Evolutionary conservation across 1,140 invertebrate species (phyloP).

Genomic region (Microplitis demolitor): DNA sequence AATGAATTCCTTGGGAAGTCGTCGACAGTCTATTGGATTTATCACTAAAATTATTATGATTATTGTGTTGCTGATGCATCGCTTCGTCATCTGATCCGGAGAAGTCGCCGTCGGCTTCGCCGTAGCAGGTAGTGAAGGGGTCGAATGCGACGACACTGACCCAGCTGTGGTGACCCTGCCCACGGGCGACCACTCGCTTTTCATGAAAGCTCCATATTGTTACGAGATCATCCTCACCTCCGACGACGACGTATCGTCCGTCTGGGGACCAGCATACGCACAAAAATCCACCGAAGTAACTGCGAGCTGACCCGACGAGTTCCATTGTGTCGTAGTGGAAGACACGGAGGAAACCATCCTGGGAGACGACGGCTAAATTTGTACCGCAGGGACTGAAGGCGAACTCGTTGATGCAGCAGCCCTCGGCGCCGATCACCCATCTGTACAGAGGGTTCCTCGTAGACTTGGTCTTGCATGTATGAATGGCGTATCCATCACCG

Average conservation of each 20-base stretch:
- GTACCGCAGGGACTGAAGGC: conserved; percentile 94
- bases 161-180: conserved; percentile 95
- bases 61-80: conserved; percentile 52
- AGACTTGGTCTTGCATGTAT: conserved; percentile 95
- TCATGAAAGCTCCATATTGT: conserved; percentile 97
- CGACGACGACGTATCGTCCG: conserved; percentile 92
- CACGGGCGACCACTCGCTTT: conserved; percentile 90
- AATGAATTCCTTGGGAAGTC: conserved; percentile 52
- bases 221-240: conserved; percentile 98
- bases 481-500: conserved; percentile 91
- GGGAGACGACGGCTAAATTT: conserved; percentile 90
- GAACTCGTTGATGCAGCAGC: conserved; percentile 93
- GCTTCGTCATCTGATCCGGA: conserved; percentile 68
- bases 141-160: conserved; percentile 97
- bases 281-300: conserved; percentile 95
- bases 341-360: conserved; percentile 95
- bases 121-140: conserved; percentile 79
- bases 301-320: conserved; percentile 84
- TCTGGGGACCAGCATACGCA: conserved; percentile 99
- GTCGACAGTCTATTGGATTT: conserved; percentile 46
- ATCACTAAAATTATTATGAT: conserved; percentile 58
- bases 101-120: conserved; percentile 64
- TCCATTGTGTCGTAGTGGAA: conserved; percentile 99
- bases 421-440: conserved; percentile 83
- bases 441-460: conserved; percentile 93